These are phyloP conservation scores for Thaumetopoea pityocampa DNA, from an alignment of 1,140 invertebrate species.

Conservation along the genomic window DNA sequence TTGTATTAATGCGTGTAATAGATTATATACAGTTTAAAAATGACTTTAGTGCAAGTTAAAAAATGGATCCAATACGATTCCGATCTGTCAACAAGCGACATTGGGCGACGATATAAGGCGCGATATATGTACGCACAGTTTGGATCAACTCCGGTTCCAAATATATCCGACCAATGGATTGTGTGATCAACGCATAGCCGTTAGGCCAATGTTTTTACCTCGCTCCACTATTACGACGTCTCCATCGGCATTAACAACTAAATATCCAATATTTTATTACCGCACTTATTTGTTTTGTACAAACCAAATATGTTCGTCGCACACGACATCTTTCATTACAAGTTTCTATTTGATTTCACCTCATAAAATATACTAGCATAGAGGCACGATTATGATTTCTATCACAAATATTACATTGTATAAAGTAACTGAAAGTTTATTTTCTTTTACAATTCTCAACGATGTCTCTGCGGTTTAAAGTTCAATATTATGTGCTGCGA, in stretches of 20 bases:
- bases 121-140: too few species aligned
- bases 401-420: slow-evolving; percentile 66
- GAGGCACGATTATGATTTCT: slow-evolving; percentile 70
- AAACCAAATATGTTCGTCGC: slow-evolving; percentile 57
- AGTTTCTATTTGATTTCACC: slow-evolving; percentile 74
- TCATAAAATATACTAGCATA: slow-evolving; percentile 65
- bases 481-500: slow-evolving; percentile 25
- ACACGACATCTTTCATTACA: slow-evolving; percentile 71
- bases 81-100: too few species aligned
- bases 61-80: too few species aligned
- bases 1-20: too few species aligned
- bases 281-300: slow-evolving; percentile 59
- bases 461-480: slow-evolving; percentile 24
- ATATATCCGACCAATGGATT: too few species aligned
- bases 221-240: slow-evolving; percentile 38
- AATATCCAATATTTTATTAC: slow-evolving; percentile 69
- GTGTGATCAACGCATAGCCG: too few species aligned
- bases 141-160: too few species aligned
- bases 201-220: slow-evolving; percentile 41
- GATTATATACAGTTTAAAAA: too few species aligned
- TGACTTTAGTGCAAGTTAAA: too few species aligned
- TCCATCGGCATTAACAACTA: slow-evolving; percentile 55
- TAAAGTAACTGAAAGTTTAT: slow-evolving; percentile 27
- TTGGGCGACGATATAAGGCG: too few species aligned
- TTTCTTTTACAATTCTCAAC: slow-evolving; percentile 16